Evolutionary conservation across 2,888 invertebrate genomes (phyloP), one percentile per base, ranked within the genome.

Genomic region (Neoascia interrupta): DNA sequence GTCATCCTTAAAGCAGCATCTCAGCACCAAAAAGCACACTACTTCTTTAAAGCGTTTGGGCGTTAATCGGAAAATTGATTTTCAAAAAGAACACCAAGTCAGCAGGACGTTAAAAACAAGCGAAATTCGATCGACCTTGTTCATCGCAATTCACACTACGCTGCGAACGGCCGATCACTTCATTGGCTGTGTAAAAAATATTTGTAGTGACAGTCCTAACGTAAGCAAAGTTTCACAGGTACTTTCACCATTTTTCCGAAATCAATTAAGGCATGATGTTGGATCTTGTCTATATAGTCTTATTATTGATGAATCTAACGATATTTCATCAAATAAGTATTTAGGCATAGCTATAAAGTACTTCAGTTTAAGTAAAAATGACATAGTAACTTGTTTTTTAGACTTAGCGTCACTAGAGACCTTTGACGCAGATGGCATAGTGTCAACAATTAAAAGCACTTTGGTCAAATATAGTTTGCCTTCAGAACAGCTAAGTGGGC

Each of bases 231-330:
- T 43, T 13, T n/a, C 39, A 23, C 43, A 43, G 11, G 13, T 43
- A 43, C 23, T 43, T 11, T 43, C 21, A 23, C 43, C 23, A 23
- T 21, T 23, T 43, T 23, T 19, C 23, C 21, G 43, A 23, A 43
- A 43, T 4, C 6, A 43, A 43, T 43, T 43, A 43, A 23, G 23
- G 43, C 43, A 6, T 13, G 21, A 43, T 43, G 43, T 43, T 43
- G 43, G 43, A 23, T 23, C 43, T 43, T 21, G 21, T 23, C 43
- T 13, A 43, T 43, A 43, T 43, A 43, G 43, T 23, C 23, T 23
- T 11, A 43, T 43, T 43, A 43, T 43, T 43, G 21, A 43, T 6
- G 23, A 43, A 18, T 39, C 39, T 19, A 39, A 39, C 39, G 39
- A 39, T n/a, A 41, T 19, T 41, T 41, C 11, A 28, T n/a, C 26